These are phyloP conservation scores for Oenanthe oenanthe DNA, from an alignment of 2,113 vertebrate species.

Conservation along the genomic window DNA sequence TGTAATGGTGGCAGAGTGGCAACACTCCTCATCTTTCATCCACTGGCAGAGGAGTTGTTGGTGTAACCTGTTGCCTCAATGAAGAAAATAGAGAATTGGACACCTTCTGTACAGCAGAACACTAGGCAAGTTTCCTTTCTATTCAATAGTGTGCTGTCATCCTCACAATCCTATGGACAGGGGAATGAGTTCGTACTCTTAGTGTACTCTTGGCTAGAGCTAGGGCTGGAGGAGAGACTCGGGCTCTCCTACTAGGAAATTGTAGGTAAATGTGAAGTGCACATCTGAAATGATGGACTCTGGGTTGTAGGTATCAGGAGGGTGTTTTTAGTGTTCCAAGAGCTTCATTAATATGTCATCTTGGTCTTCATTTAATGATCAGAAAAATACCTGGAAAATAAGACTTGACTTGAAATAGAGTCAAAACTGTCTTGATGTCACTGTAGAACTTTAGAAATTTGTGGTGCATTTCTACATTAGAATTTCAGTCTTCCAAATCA, in stretches of 20 bases:
- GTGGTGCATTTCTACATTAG: neutral
- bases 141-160: neutral
- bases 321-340: neutral
- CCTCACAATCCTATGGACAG: neutral
- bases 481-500: neutral
- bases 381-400: neutral
- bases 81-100: neutral
- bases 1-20: neutral
- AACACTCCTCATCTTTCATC: neutral
- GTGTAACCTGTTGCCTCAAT: neutral
- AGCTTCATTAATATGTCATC: neutral
- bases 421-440: neutral
- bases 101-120: neutral
- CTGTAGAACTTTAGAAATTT: neutral
- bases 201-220: neutral
- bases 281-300: neutral
- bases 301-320: neutral
- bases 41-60: neutral
- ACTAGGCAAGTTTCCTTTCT: neutral
- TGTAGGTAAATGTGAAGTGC: neutral
- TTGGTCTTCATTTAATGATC: neutral
- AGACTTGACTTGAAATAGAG: neutral
- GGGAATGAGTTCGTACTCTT: neutral
- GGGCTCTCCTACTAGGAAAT: neutral
- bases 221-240: neutral